Base-by-base conservation (phyloP, 2,888 invertebrate genomes). In the Gortyna flavago region DNA sequence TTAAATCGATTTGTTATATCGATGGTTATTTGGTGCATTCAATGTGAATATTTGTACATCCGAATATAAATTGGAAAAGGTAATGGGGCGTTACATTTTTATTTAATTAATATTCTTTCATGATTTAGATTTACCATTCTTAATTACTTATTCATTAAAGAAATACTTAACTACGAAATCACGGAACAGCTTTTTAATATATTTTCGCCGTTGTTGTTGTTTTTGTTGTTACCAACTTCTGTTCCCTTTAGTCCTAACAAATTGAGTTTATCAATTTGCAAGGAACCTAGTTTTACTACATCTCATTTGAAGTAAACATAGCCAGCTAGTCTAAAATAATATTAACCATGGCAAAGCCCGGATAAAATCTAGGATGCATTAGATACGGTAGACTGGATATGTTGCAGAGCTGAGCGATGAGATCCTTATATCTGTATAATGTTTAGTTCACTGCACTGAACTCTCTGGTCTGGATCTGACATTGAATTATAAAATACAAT, bases 331-430 rank as follows among this genome's bases (percentile, higher is more conserved):
- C 59, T 67, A n/a, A 76, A 74, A 64, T 65, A 71, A 51, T 48
- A 68, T 71, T 69, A 69, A 69, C 72, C 54, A 73, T 73, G 25
- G 64, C n/a, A 70, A 71, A 67, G 38, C n/a, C 38, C 57, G 59
- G 70, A 85, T 85, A 70, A 59, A 84, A 72, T 75, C 86, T 61
- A 85, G 51, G 2, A 59, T 68, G 59, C 59, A 85, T 85, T 85
- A 75, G 79, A 72, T 44, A 83, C 61, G 79, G 72, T 73, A 65
- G 70, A 67, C 72, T 71, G 62, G 2, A 29, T 75, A 16, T 57
- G 44, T 16, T 72, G 66, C 44, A 57, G 75, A 77, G 57, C 51
- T 75, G 72, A 77, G 64, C 62, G 44, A 85, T 74, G 85, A 54
- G 54, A 66, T 72, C 32, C 62, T 61, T 78, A 57, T 80, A 71